Evolutionary conservation across 2,888 invertebrate genomes (phyloP), one percentile per base, ranked within the genome.

Genomic region (Cerastoderma edule): DNA sequence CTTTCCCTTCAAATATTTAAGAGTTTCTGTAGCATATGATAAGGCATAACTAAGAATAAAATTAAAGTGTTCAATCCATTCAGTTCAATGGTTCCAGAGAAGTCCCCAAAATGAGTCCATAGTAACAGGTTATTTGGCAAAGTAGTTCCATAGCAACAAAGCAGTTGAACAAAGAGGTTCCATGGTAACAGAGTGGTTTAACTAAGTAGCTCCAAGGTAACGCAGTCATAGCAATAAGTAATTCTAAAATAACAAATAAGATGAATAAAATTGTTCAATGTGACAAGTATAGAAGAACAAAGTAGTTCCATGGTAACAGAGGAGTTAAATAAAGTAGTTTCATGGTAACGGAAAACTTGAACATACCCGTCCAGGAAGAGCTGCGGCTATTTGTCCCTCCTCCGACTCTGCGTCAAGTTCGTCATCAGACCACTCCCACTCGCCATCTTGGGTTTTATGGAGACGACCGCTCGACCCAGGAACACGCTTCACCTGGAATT

Each of bases 371-470:
- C 85, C 86, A 27, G 72, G 74, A 30, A 81, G 77, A 27, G 83
- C 79, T 6, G 83, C 87, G 10, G 87, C 88, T 8, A 70, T 80
- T 56, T 78, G 80, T 24, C 87, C 91, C 64, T 90, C 90, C 56
- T 87, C 88, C 0, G 88, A 89, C 22, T 87, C 80, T 35, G 85
- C 87, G 67, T 91, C 91, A 76, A 98, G 97, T 90, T 98, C 98
- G 90, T 97, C 97, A 88, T 97, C 97, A 75, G 98, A 98, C 98
- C 99, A 99, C 77, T 98, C 98, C 99, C 99, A 99, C 92, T 98
- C 98, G 46, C 99, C 99, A 30, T 98, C 98, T 88, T 97, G 97
- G 85, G 98, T 98, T 89, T 98, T 95, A 84, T 92, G 92, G 46
- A 93, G 88, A 5, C 93, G 87, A 2, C 93, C 93, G 78, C 92